Percentiles rank a stretch among this genome's conserved stretches.
phyloP scores from a whole-genome alignment of 2,888 invertebrate species.

The Prenolepis imparis region DNA sequence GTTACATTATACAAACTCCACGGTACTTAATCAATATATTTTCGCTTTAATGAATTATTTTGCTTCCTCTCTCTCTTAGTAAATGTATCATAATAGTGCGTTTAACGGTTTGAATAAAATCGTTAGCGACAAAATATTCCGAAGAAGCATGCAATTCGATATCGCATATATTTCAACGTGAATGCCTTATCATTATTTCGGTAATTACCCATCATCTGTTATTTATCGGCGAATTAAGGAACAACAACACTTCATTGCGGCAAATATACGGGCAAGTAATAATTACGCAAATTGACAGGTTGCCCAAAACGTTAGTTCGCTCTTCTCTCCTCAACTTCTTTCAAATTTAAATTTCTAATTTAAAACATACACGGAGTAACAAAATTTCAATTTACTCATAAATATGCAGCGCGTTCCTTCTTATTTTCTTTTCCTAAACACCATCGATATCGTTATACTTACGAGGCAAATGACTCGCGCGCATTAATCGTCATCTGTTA shows the following conservation, averaged over 20 bases:
- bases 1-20: not conserved
- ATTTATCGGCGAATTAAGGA: slow-evolving; percentile 73
- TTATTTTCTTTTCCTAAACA: slow-evolving; percentile 42
- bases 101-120: slow-evolving; percentile 31
- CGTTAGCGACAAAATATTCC: slow-evolving; percentile 34
- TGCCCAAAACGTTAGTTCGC: slow-evolving; percentile 57
- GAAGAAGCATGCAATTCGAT: slow-evolving; percentile 68
- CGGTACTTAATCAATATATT: not conserved
- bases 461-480: not conserved
- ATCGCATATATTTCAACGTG: slow-evolving; percentile 67
- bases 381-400: slow-evolving; percentile 56
- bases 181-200: slow-evolving; percentile 72
- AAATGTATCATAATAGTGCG: slow-evolving; percentile 15
- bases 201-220: slow-evolving; percentile 70
- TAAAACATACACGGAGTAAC: slow-evolving; percentile 46
- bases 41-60: not conserved
- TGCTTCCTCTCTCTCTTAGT: not conserved
- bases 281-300: slow-evolving; percentile 71
- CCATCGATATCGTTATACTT: slow-evolving; percentile 8
- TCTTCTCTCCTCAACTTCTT: slow-evolving; percentile 30
- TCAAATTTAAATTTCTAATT: slow-evolving; percentile 59
- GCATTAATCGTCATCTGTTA: not conserved
- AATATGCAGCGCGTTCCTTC: slow-evolving; percentile 45
- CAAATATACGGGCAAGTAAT: slow-evolving; percentile 49
- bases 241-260: slow-evolving; percentile 53